Base-by-base conservation (phyloP, 2,113 vertebrate species). In the Emydura subglobosa region DNA sequence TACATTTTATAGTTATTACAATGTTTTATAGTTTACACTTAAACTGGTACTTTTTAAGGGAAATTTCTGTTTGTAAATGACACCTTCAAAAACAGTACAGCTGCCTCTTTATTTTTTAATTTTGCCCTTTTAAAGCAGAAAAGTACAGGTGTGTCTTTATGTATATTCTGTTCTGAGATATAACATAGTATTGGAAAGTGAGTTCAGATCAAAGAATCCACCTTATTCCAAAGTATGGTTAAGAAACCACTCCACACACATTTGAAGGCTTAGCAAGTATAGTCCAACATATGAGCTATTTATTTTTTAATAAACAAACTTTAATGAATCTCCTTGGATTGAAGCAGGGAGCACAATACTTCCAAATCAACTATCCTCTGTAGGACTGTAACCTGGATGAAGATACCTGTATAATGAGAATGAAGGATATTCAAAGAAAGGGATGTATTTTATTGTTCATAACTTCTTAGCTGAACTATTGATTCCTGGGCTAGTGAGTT, bases 11-110 rank as follows among this genome's bases (percentile, higher is more conserved):
- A 98, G 98, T 98, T 97, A 95, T 55, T 95, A 94, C 97, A 85
- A 94, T 98, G 95, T 97, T 98, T 98, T 98, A 97, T 97, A 98
- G 98, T 98, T 98, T 98, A 98, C 98, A 98, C 98, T 98, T 97
- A 98, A 98, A 98, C 98, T 97, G 98, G 98, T 98, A 98, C 98
- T 98, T 98, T 98, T 97, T 96, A 97, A 98, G 94, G 96, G 96
- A 97, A 97, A 94, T 91, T 98, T 98, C 91, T 98, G 98, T 98
- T 98, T 96, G n/a, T 98, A 97, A 97, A 95, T 94, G 92, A 97
- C 96, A 98, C 93, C 96, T 97, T 97, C 95, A 92, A 94, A 93
- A 96, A 95, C 94, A 90, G n/a, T 86, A 95, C 91, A 21, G 55
- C 65, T 87, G 92, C 97, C 97, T 97, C 96, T 95, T 27, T 14